phyloP scores from a whole-genome alignment of 2,888 invertebrate species.

The Herminia tarsipennalis region DNA sequence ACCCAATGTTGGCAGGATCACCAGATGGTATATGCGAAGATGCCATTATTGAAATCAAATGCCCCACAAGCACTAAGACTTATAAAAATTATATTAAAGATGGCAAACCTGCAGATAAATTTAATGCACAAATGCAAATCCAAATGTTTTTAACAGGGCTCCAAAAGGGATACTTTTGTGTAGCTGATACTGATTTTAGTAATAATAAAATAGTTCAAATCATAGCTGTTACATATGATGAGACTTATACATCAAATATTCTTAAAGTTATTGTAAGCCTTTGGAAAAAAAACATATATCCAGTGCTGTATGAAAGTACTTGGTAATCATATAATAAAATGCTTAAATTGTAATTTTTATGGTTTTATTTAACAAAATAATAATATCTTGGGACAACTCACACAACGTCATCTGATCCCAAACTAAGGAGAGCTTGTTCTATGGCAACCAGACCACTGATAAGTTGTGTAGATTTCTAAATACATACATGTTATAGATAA shows the following conservation, averaged over 20 bases:
- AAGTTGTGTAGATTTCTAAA: too few relatives aligned
- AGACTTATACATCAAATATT: background rate
- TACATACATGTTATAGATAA: too few relatives aligned
- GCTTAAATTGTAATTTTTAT: too few relatives aligned
- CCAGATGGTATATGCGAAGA: conserved; percentile 38
- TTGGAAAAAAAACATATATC: conserved; percentile 8
- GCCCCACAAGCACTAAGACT: conserved; percentile 7
- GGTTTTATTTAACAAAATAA: too few relatives aligned
- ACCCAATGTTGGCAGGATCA: conserved; percentile 45
- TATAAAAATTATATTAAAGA: conserved; percentile 17
- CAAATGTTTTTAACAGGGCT: conserved; percentile 28
- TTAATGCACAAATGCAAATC: conserved; percentile 31
- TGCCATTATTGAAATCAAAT: conserved; percentile 14
- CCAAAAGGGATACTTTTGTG: conserved; percentile 29
- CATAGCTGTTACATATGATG: background rate
- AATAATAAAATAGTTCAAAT: conserved; percentile 5
- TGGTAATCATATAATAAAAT: background rate
- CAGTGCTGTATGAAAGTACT: conserved; percentile 3
- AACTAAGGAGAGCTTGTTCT: too few relatives aligned
- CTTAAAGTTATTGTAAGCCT: background rate
- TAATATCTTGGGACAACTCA: too few relatives aligned
- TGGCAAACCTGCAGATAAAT: conserved; percentile 27
- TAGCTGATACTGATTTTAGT: conserved; percentile 22
- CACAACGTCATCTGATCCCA: too few relatives aligned
- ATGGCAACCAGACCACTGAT: too few relatives aligned